Base-by-base conservation (phyloP, 2,797 vertebrate species). In the Enteromius mattozi region DNA sequence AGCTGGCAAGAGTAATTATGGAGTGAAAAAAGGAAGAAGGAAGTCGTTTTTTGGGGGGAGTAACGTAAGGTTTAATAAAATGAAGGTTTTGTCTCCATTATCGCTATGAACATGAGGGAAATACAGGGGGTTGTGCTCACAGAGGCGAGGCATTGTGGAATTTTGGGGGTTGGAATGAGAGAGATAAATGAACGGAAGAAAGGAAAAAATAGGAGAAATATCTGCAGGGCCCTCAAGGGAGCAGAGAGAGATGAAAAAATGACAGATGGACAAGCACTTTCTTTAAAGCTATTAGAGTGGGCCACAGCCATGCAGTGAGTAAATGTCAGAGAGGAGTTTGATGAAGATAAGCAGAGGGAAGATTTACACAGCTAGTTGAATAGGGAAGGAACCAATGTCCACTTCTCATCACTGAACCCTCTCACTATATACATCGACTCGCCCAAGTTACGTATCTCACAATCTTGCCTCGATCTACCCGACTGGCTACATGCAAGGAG, bases 261-360 rank as follows among this genome's bases (percentile, higher is more conserved):
- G 90, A 92, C 91, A 92, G 92, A 93, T 92, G 89, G 90, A 92
- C 89, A 88, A 84, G 87, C 42, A 71, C 85, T 88, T 90, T 88
- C 88, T 90, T 91, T 86, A 90, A 92, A 92, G 87, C 90, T 90
- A 92, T 92, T 90, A 91, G 88, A 87, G 86, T 71, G 72, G 80
- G 87, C 91, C 89, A 89, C 84, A 78, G 87, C 80, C 88, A 88
- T 81, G 87, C 85, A 87, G 92, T 91, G 91, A 92, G 92, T 89
- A 93, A 92, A 93, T 92, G 91, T 91, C 90, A 92, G 88, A 72
- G 81, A 85, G 81, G 69, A 91, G 86, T 85, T 77, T 82, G 87
- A 84, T 86, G 85, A 78, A 90, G 89, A 90, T 89, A 90, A 91
- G 89, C 86, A 70, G 80, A 89, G 69, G 42, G 68, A 61, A 81